These are phyloP conservation scores for Merodon equestris DNA, from an alignment of 2,888 invertebrate genomes.

Conservation along the genomic window DNA sequence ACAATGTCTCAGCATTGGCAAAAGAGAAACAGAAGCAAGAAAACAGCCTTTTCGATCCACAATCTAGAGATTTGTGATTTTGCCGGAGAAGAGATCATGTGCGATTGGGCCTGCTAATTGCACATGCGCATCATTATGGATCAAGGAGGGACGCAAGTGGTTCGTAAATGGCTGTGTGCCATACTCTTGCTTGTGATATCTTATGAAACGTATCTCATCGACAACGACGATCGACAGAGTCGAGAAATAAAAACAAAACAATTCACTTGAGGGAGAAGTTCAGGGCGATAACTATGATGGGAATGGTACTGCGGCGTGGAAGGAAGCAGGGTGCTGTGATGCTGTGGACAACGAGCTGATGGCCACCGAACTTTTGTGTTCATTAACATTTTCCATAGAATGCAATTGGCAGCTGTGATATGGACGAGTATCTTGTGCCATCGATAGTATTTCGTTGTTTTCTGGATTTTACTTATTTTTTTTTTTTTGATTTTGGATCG, in stretches of 20 bases:
- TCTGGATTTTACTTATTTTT: too few relatives aligned
- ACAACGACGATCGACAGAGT: slow-evolving; percentile 11
- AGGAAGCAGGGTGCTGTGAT: slow-evolving; percentile 8
- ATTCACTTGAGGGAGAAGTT: too few relatives aligned
- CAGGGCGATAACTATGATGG: background rate
- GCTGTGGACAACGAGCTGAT: slow-evolving; percentile 43
- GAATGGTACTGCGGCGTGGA: background rate
- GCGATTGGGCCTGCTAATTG: slow-evolving; percentile 64
- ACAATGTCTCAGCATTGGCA: slow-evolving; percentile 28
- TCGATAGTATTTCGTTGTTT: too few relatives aligned
- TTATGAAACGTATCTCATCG: slow-evolving; percentile 58
- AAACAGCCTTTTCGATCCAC: slow-evolving; percentile 35
- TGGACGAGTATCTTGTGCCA: too few relatives aligned
- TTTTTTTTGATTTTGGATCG: background rate
- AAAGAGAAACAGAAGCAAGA: background rate
- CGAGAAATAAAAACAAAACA: background rate
- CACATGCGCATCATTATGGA: slow-evolving; percentile 64
- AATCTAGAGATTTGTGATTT: slow-evolving; percentile 48
- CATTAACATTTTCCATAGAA: slow-evolving; percentile 59
- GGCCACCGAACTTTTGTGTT: slow-evolving; percentile 50
- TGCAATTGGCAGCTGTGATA: slow-evolving; percentile 32
- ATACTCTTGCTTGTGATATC: slow-evolving; percentile 47
- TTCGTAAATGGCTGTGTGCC: slow-evolving; percentile 49
- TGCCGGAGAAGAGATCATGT: slow-evolving; percentile 47
- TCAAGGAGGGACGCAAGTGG: slow-evolving; percentile 33